Evolutionary conservation across 2,113 vertebrate genomes (phyloP).

Genomic region (Carassius carassius): DNA sequence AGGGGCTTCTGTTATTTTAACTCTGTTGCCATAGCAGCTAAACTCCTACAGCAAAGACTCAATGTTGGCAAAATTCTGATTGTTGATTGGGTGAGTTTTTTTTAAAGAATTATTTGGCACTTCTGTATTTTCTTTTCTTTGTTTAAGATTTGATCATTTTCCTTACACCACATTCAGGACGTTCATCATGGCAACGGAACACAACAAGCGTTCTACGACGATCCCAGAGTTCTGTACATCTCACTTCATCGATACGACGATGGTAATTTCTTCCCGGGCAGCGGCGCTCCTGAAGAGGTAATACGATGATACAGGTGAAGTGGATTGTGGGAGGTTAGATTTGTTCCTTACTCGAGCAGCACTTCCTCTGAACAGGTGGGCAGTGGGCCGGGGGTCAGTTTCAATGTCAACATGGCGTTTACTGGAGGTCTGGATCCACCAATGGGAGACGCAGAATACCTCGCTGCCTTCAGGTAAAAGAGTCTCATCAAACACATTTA

Average conservation of each 20-base stretch:
- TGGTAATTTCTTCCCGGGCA: constrained; percentile 97
- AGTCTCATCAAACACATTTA: no score
- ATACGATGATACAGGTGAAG: neutral
- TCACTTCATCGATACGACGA: constrained; percentile 96
- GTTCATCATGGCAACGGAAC: constrained; percentile 82
- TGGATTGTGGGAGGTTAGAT: neutral
- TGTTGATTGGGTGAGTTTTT: constrained; percentile 86
- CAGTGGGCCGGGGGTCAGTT: constrained; percentile 87
- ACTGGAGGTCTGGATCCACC: constrained; percentile 93
- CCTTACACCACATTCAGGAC: constrained; percentile 62
- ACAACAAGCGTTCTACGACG: constrained; percentile 91
- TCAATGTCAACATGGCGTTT: constrained; percentile 95
- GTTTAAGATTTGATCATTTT: neutral
- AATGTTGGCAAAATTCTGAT: constrained; percentile 89
- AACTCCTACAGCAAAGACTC: constrained; percentile 82
- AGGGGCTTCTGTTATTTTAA: constrained; percentile 99
- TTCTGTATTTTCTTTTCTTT: neutral
- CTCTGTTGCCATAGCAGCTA: constrained; percentile 91
- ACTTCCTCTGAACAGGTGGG: constrained; percentile 79
- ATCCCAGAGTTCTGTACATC: constrained; percentile 90
- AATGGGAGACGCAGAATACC: constrained; percentile 82
- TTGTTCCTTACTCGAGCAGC: neutral
- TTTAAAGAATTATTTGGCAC: constrained; percentile 54
- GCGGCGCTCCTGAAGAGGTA: constrained; percentile 93
- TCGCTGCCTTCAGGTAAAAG: no score